A percentile compares a stretch with the other conserved stretches of the same genome.
These are phyloP conservation scores for Machaerirhynchus nigripectus DNA, from an alignment of 2,113 vertebrate genomes.

Conservation along the genomic window DNA sequence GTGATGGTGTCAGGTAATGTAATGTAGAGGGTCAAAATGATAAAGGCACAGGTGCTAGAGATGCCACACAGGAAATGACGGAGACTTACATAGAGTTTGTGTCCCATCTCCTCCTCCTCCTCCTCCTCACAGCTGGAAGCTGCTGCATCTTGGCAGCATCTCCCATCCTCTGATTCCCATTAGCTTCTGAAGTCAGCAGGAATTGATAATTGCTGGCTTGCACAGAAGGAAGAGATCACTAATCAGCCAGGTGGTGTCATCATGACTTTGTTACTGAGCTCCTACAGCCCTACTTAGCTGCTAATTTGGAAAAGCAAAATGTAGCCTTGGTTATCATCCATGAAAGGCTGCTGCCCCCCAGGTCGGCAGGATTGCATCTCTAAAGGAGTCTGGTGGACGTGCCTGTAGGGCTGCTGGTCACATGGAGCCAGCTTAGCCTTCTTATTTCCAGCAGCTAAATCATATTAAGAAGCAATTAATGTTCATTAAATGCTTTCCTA, in stretches of 20 bases:
- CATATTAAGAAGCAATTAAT: conserved; percentile 58
- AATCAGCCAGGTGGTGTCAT: conserved; percentile 52
- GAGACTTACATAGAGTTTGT: rapidly evolving
- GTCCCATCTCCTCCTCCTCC: rapidly evolving
- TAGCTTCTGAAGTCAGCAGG: conserved; percentile 11
- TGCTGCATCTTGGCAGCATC: conserved; percentile 6
- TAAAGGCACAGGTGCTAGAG: neutral
- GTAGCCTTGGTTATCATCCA: neutral
- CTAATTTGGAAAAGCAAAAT: conserved; percentile 16
- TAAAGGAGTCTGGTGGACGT: neutral
- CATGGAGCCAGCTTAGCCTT: neutral
- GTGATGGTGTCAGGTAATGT: neutral
- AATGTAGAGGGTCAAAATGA: neutral
- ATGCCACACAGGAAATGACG: neutral
- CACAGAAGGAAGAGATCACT: conserved; percentile 19
- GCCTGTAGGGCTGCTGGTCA: neutral
- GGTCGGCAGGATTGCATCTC: neutral
- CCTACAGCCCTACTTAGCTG: neutral
- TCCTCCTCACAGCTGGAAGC: conserved; percentile 10
- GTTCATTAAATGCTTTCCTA: conserved; percentile 45
- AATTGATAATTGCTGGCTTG: conserved; percentile 35
- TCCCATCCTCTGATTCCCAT: neutral
- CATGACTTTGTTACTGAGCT: conserved; percentile 15
- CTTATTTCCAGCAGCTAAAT: conserved; percentile 52
- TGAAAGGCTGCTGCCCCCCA: neutral